These are phyloP conservation scores for Cotesia chilonis DNA, from an alignment of 1,140 invertebrate species.

Conservation along the genomic window DNA sequence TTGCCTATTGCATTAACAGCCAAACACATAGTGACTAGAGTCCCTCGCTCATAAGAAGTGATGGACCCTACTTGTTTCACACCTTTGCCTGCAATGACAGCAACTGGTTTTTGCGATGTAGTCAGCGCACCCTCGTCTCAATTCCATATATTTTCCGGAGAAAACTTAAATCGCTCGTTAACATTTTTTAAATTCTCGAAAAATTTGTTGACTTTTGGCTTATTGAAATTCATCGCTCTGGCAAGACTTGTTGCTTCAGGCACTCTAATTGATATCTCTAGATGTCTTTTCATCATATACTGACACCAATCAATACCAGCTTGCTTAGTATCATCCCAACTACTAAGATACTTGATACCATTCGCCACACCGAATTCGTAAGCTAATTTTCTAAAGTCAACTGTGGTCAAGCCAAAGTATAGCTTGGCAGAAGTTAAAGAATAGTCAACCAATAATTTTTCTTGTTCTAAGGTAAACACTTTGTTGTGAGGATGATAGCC, in stretches of 20 bases:
- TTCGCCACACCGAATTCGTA: slow-evolving; percentile 56
- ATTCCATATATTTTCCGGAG: slow-evolving; percentile 43
- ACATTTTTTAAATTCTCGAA: slow-evolving; percentile 54
- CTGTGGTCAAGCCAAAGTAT: slow-evolving; percentile 49
- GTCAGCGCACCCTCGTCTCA: slow-evolving; percentile 53
- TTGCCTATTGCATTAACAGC: slow-evolving; percentile 46
- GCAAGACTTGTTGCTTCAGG: slow-evolving; percentile 61
- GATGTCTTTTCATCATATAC: slow-evolving; percentile 55
- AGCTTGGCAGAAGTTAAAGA: slow-evolving; percentile 43
- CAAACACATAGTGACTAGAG: slow-evolving; percentile 44
- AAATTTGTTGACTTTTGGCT: slow-evolving; percentile 57
- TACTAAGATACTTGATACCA: slow-evolving; percentile 48
- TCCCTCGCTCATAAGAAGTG: slow-evolving; percentile 49
- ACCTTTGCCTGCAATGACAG: slow-evolving; percentile 48
- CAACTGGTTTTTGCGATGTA: slow-evolving; percentile 53
- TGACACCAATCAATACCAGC: slow-evolving; percentile 57
- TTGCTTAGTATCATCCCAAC: slow-evolving; percentile 50
- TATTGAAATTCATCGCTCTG: slow-evolving; percentile 61
- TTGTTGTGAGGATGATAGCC: slow-evolving; percentile 19
- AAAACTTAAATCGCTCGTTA: slow-evolving; percentile 32
- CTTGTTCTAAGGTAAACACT: slow-evolving; percentile 16
- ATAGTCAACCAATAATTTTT: slow-evolving; percentile 22
- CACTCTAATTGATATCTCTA: slow-evolving; percentile 51
- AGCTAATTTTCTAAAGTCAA: slow-evolving; percentile 51
- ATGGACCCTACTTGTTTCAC: slow-evolving; percentile 26